Conservation (phyloP, 2,888 invertebrate species). For the Tubulanus polymorphus region DNA sequence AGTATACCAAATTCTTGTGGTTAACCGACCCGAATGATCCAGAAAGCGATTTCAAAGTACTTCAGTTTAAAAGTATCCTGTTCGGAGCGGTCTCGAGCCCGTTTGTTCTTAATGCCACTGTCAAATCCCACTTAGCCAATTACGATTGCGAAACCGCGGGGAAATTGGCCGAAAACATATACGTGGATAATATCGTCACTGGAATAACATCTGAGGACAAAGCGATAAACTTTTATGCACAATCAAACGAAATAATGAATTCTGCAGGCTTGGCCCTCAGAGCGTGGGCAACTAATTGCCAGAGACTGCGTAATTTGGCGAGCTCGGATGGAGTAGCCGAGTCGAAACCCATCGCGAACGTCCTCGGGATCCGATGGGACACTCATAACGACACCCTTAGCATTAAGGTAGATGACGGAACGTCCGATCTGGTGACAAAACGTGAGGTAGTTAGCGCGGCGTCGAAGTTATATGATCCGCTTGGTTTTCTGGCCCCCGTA, state of each 20-base stretch:
- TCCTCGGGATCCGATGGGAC: slow-evolving; percentile 10
- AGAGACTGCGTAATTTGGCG: background rate
- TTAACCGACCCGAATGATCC: slow-evolving; percentile 14
- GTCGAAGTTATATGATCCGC: slow-evolving; percentile 8
- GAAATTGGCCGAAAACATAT: slow-evolving; percentile 8
- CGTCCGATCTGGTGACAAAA: slow-evolving; percentile 3
- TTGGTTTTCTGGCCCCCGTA: slow-evolving; percentile 1
- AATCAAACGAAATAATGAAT: slow-evolving; percentile 6
- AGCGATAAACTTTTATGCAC: slow-evolving; percentile 5
- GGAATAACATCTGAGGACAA: slow-evolving; percentile 6
- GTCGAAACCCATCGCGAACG: slow-evolving; percentile 1
- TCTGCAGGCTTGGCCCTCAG: slow-evolving; percentile 16
- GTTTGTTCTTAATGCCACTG: slow-evolving; percentile 15
- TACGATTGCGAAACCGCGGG: background rate
- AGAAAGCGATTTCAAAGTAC: slow-evolving; percentile 6
- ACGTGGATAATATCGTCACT: slow-evolving; percentile 16
- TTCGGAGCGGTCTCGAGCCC: slow-evolving; percentile 10
- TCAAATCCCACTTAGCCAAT: slow-evolving; percentile 14
- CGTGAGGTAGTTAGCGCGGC: slow-evolving; percentile 6
- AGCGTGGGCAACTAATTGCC: slow-evolving; percentile 11
- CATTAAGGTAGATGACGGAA: background rate
- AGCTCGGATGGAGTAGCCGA: slow-evolving; percentile 1
- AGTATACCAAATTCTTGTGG: slow-evolving; percentile 19
- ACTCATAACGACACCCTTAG: background rate
- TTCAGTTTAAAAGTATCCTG: slow-evolving; percentile 13